Conservation (phyloP, 2,797 vertebrate species). For the Amblyopsis hoosieri region DNA sequence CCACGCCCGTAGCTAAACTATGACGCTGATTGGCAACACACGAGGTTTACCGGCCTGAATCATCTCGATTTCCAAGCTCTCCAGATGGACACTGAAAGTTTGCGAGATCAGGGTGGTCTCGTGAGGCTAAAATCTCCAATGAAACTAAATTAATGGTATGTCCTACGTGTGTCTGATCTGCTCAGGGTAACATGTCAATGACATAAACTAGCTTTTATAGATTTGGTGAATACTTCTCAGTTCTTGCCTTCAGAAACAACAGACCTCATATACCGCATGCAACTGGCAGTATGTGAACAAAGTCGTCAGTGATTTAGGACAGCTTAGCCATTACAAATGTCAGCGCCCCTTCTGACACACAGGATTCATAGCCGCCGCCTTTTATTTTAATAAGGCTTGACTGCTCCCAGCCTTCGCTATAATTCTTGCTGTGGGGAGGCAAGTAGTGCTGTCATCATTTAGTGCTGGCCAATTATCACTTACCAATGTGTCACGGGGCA, state of each 20-base stretch:
- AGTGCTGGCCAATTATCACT: slow-evolving; percentile 42
- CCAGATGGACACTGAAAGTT: too few relatives aligned
- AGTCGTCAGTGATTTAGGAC: slow-evolving; percentile 45
- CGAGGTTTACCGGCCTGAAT: too few relatives aligned
- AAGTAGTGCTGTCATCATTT: slow-evolving; percentile 31
- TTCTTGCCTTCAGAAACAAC: slow-evolving; percentile 19
- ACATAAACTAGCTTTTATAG: too few relatives aligned
- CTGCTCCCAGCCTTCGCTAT: slow-evolving; percentile 36
- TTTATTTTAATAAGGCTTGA: slow-evolving; percentile 55
- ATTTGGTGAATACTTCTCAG: neutral
- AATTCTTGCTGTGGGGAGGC: slow-evolving; percentile 34
- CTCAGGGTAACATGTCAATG: too few relatives aligned
- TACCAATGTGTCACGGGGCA: slow-evolving; percentile 29
- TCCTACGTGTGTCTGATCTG: too few relatives aligned
- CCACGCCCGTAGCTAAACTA: too few relatives aligned
- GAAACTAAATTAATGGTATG: too few relatives aligned
- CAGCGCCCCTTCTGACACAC: slow-evolving; percentile 32
- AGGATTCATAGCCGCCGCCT: slow-evolving; percentile 44
- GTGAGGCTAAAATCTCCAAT: too few relatives aligned
- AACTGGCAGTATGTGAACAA: slow-evolving; percentile 33
- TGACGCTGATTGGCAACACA: too few relatives aligned
- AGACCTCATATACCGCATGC: slow-evolving; percentile 7
- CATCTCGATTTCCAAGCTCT: too few relatives aligned
- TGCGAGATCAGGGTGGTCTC: too few relatives aligned
- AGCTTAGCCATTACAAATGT: slow-evolving; percentile 40